These are phyloP conservation scores for Campaea margaritaria DNA, from an alignment of 2,888 invertebrate genomes.

Conservation along the genomic window DNA sequence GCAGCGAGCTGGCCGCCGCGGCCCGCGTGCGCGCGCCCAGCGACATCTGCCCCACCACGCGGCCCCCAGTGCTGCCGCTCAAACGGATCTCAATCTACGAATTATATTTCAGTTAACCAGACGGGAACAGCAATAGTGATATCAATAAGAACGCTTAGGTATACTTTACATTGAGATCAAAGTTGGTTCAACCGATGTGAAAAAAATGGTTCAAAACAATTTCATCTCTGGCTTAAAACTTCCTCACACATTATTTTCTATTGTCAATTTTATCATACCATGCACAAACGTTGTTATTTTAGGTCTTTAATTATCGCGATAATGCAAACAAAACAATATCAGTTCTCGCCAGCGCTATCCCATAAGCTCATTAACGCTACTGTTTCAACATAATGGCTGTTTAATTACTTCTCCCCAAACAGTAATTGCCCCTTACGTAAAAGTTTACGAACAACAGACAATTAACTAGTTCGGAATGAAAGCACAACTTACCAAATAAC, in stretches of 20 bases:
- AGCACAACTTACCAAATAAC: conserved; percentile 91
- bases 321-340: conserved; percentile 29
- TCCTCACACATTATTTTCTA: neutral
- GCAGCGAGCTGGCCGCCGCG: conserved; percentile 94
- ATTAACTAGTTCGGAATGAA: conserved; percentile 47
- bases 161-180: no score
- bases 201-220: no score
- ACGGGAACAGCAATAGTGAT: no score
- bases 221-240: neutral
- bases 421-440: conserved; percentile 42
- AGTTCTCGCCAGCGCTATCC: conserved; percentile 8
- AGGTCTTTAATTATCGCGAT: conserved; percentile 8
- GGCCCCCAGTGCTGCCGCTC: conserved; percentile 67
- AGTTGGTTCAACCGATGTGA: no score
- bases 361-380: conserved; percentile 28
- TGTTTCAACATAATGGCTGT: conserved; percentile 31
- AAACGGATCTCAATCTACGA: conserved; percentile 76
- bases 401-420: conserved; percentile 38
- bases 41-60: conserved; percentile 91
- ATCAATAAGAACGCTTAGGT: no score
- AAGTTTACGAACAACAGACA: conserved; percentile 50
- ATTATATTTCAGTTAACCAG: neutral
- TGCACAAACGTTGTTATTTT: neutral
- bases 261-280: neutral
- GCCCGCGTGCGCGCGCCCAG: conserved; percentile 95